Evolutionary conservation across 1,140 invertebrate species (phyloP).

Genomic region (honey bee (Apis mellifera)): Amel_HAv3.1 CM009939.2:281501-282000

Average conservation of each 20-base stretch:
- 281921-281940: constrained; percentile 67
- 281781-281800: constrained; percentile 81
- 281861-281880: constrained; percentile 78
- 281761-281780: background rate
- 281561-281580: constrained; percentile 84
- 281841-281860: constrained; percentile 84
- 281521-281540: constrained; percentile 67
- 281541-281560: constrained; percentile 82
- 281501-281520: no score
- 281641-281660: constrained; percentile 73
- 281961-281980: constrained; percentile 76
- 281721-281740: constrained; percentile 75
- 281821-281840: constrained; percentile 92
- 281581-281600: constrained; percentile 85
- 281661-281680: constrained; percentile 84
- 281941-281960: constrained; percentile 70
- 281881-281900: constrained; percentile 78
- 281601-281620: constrained; percentile 86
- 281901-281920: constrained; percentile 78
- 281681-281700: constrained; percentile 84
- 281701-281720: constrained; percentile 85
- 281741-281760: background rate
- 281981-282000: constrained; percentile 75
- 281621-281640: constrained; percentile 81
- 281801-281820: constrained; percentile 91